These are phyloP conservation scores for Glaucomys volans DNA, from an alignment of 2,113 vertebrate species.

Conservation along the genomic window DNA sequence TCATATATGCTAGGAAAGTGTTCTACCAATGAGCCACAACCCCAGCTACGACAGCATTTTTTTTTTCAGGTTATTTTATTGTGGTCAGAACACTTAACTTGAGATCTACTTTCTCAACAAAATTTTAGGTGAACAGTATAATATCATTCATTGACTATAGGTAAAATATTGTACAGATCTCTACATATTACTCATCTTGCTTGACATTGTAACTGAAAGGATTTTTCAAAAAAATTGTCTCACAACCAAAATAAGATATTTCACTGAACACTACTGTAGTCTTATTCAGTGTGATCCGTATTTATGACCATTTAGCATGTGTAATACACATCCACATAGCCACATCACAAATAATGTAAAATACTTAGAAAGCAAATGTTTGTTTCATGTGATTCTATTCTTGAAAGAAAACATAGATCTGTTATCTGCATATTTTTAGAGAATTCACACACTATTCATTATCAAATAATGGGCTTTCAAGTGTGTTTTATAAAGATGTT, in stretches of 20 bases:
- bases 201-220: neutral
- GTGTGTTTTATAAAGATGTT: neutral
- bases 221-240: neutral
- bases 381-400: neutral
- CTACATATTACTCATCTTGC: neutral
- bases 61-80: neutral
- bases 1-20: no score
- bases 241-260: neutral
- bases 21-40: no score
- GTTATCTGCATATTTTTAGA: neutral
- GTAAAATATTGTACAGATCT: neutral
- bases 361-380: neutral
- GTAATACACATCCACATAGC: neutral
- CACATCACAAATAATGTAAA: neutral
- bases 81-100: neutral
- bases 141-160: neutral
- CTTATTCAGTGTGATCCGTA: neutral
- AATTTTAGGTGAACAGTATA: neutral
- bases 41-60: no score
- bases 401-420: neutral
- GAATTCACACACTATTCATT: neutral
- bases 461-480: neutral
- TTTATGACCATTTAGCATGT: neutral
- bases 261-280: neutral
- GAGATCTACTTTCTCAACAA: neutral